Evolutionary conservation across 2,888 invertebrate genomes (phyloP).

Genomic region (Ceratothoa steindachneri): DNA sequence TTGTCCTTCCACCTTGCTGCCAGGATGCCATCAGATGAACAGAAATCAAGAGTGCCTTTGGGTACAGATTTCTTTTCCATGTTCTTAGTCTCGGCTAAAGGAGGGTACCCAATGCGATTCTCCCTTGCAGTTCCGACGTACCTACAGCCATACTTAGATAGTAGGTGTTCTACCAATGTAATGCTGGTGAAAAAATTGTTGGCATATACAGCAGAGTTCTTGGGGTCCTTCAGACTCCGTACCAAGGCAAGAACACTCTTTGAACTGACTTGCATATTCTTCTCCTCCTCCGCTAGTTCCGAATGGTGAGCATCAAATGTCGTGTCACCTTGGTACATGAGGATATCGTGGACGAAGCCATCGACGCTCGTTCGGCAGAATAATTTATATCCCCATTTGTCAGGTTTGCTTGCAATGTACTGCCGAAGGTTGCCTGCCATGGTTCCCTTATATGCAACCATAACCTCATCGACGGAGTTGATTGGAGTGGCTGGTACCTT

Average conservation of each 20-base stretch:
- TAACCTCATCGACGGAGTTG: conserved; percentile 26
- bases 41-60: conserved; percentile 5
- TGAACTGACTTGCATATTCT: neutral
- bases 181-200: conserved; percentile 26
- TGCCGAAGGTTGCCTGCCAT: conserved; percentile 11
- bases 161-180: neutral
- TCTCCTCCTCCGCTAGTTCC: neutral
- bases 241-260: too few species aligned
- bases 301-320: neutral
- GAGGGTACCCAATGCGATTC: conserved; percentile 2
- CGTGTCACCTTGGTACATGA: too few species aligned
- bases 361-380: conserved; percentile 18
- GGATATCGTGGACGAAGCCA: conserved; percentile 28
- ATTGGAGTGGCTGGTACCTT: conserved; percentile 13
- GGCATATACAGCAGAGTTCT: conserved; percentile 15
- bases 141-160: neutral
- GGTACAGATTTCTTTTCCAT: conserved; percentile 16
- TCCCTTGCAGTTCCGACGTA: conserved; percentile 1
- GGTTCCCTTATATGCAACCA: conserved; percentile 28
- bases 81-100: neutral
- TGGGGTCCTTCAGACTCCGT: conserved; percentile 11
- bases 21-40: conserved; percentile 16
- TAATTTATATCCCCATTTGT: conserved; percentile 28
- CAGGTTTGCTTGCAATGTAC: conserved; percentile 20
- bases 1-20: conserved; percentile 23